A percentile compares a stretch with the other conserved stretches of the same genome.
These are phyloP conservation scores for Synanthedon andrenaeformis DNA, from an alignment of 2,888 invertebrate species.

Conservation along the genomic window DNA sequence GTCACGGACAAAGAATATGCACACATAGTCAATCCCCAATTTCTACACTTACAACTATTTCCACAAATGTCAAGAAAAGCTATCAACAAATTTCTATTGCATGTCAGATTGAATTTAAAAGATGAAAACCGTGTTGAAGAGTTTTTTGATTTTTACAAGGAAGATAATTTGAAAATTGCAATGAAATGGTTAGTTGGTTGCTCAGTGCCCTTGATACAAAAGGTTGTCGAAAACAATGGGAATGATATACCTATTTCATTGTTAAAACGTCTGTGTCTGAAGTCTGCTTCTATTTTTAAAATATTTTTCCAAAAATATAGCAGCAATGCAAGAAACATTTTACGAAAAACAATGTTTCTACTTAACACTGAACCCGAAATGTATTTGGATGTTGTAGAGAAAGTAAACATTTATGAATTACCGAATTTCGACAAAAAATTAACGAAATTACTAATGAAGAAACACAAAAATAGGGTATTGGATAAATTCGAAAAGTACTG, in stretches of 20 bases:
- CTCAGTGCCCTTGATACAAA: constrained; percentile 30
- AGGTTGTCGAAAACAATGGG: constrained; percentile 18
- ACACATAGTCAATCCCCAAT: constrained; percentile 41
- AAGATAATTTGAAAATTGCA: constrained; percentile 17
- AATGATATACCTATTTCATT: constrained; percentile 13
- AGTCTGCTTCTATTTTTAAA: constrained; percentile 25
- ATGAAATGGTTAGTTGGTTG: constrained; percentile 45
- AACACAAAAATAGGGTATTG: constrained; percentile 25
- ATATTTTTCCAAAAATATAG: constrained; percentile 5
- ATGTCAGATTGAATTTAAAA: constrained; percentile 35
- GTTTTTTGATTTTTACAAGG: constrained; percentile 34
- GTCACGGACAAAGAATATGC: constrained; percentile 36
- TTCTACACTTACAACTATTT: constrained; percentile 29
- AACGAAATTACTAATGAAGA: constrained; percentile 32
- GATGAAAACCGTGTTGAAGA: constrained; percentile 34
- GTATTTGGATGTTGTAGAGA: constrained; percentile 29
- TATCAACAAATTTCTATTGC: constrained; percentile 33
- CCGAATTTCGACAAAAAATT: constrained; percentile 22
- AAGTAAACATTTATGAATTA: constrained; percentile 2
- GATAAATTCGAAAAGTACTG: constrained; percentile 30
- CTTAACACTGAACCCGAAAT: constrained; percentile 17
- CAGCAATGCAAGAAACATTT: constrained; percentile 1
- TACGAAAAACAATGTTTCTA: constrained; percentile 16
- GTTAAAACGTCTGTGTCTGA: constrained; percentile 31
- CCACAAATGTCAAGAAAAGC: constrained; percentile 40